phyloP scores from a whole-genome alignment of 2,888 invertebrate species.

The Baronia brevicornis region DNA sequence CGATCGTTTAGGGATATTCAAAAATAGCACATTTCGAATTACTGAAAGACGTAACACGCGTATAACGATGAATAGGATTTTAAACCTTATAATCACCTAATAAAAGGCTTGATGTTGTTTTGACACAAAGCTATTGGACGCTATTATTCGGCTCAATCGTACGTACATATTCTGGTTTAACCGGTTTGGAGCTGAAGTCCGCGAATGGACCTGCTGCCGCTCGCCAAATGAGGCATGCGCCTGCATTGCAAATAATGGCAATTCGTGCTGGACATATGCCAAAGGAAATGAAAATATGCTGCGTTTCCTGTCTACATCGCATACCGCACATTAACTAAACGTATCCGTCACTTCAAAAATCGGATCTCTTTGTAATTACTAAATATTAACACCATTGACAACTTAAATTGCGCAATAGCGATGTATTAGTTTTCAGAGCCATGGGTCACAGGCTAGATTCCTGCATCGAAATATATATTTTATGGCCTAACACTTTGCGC shows the following conservation, averaged over 20 bases:
- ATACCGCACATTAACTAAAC: too few relatives aligned
- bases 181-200: conserved; percentile 61
- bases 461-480: too few relatives aligned
- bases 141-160: conserved; percentile 56
- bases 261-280: conserved; percentile 32
- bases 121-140: conserved; percentile 27
- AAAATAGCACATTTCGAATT: conserved; percentile 47
- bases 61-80: conserved; percentile 23
- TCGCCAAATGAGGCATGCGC: conserved; percentile 62
- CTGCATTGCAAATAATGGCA: conserved; percentile 50
- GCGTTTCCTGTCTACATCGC: conserved; percentile 17
- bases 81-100: conserved; percentile 31
- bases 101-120: conserved; percentile 39
- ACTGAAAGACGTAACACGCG: conserved; percentile 33
- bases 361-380: too few relatives aligned
- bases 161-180: conserved; percentile 64
- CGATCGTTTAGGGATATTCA: conserved; percentile 38
- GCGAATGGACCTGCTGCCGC: conserved; percentile 65
- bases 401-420: too few relatives aligned
- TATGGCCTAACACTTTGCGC: too few relatives aligned
- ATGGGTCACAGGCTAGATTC: too few relatives aligned
- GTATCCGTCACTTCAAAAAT: too few relatives aligned
- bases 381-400: too few relatives aligned
- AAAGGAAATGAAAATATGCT: conserved; percentile 24
- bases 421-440: too few relatives aligned